Evolutionary conservation across 2,797 vertebrate genomes (phyloP), one percentile per base, ranked within the genome.

Genomic region (Ataeniobius toweri): DNA sequence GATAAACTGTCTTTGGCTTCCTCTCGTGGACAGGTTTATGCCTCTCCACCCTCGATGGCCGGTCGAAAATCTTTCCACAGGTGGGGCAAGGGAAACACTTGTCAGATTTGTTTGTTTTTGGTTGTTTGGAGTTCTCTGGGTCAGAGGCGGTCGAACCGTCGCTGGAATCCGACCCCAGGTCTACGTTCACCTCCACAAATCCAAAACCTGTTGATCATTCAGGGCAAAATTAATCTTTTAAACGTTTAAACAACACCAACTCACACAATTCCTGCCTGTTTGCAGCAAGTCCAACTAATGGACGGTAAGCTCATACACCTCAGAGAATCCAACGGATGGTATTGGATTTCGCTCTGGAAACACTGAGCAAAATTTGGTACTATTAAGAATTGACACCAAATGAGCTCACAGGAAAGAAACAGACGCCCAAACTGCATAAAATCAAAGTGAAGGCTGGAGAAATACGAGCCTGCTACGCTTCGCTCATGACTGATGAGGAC

Each of bases 51-150:
- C 88, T 92, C 0, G 93, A 93, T 0, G 90, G 93, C 48, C 91
- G 75, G 82, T 93, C 87, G 14, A 94, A 94, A 6, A 74, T 18
- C 20, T 94, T 94, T 3, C 89, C 89, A 10, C 93, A 94, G 39
- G 80, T 7, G 2, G 85, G 8, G 81, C 93, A 94, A 24, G 89
- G 53, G 75, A 89, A 85, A 73, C 81, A 73, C 72, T 85, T 91
- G 79, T 90, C 82, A 6, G 85, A 77, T 8, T 3, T 9, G 48
- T 56, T 74, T 48, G 61, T 80, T 36, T 79, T 71, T 10, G 44
- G 51, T n/a, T n/a, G 59, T 50, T 75, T 82, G 16, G 67, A 74
- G 70, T 44, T 72, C 2, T 88, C 71, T 0, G 74, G 46, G 28
- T 89, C 89, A 2, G 79, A 24, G 58, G n/a, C 0, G 0, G 56